Percentiles rank a stretch among this genome's conserved stretches.
Conservation (phyloP, 2,888 invertebrate genomes). For the Drosophila testacea region DNA sequence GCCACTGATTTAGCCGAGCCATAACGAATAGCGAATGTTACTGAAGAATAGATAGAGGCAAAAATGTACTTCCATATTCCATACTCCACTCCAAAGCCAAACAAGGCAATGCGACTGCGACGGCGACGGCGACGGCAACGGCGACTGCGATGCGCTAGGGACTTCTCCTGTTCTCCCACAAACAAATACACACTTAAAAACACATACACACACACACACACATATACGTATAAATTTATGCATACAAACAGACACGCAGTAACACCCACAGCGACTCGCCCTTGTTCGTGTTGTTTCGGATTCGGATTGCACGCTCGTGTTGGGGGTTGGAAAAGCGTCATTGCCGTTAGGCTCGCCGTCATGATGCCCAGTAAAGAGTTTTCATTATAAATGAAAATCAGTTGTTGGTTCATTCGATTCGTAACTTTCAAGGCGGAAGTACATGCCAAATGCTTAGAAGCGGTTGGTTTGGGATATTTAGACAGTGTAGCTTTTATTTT, state of each 20-base stretch:
- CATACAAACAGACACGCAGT: constrained; percentile 35
- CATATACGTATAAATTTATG: constrained; percentile 24
- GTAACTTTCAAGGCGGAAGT: constrained; percentile 83
- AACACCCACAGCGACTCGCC: constrained; percentile 48
- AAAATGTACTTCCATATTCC: not conserved
- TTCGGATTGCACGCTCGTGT: constrained; percentile 44
- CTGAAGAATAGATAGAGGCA: not conserved
- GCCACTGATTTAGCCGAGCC: constrained; percentile 68
- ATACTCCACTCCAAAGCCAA: constrained; percentile 17
- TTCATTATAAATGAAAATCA: constrained; percentile 83
- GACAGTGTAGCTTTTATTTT: constrained; percentile 31
- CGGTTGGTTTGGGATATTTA: constrained; percentile 11
- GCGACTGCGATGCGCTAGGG: constrained; percentile 44
- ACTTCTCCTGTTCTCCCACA: constrained; percentile 39
- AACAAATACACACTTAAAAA: not conserved
- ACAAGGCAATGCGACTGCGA: constrained; percentile 24
- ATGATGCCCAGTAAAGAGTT: constrained; percentile 71
- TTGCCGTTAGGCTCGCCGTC: constrained; percentile 40
- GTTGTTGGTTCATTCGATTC: constrained; percentile 83
- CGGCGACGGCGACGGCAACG: not conserved
- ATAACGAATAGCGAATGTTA: constrained; percentile 40
- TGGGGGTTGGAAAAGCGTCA: constrained; percentile 78
- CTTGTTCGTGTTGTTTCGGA: constrained; percentile 59
- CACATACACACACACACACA: constrained; percentile 13
- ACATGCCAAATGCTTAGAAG: constrained; percentile 41